phyloP scores from a whole-genome alignment of 2,113 vertebrate genomes.

The Dasypus novemcinctus region DNA sequence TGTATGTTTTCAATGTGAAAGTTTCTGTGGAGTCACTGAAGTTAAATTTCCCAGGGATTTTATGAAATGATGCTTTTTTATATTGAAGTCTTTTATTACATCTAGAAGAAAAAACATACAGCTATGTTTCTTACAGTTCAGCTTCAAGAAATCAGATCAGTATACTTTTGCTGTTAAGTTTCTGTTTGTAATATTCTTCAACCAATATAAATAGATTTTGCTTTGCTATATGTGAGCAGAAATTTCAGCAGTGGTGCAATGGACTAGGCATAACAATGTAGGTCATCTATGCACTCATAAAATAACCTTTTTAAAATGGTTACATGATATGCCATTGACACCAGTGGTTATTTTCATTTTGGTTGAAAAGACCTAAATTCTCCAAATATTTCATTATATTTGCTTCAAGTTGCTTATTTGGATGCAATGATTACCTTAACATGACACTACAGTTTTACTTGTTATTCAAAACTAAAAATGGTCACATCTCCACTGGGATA shows the following conservation, averaged over 20 bases:
- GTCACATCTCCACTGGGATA: no score
- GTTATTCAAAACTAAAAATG: neutral
- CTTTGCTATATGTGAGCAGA: neutral
- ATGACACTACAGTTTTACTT: neutral
- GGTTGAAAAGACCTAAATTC: neutral
- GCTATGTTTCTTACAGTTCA: neutral
- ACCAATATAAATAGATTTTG: neutral
- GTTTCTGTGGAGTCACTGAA: neutral
- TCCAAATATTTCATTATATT: neutral
- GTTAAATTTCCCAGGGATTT: neutral
- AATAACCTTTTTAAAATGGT: neutral
- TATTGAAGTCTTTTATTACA: neutral
- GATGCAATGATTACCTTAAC: neutral
- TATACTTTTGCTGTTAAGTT: neutral
- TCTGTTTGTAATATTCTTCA: neutral
- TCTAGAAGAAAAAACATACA: neutral
- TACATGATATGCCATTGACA: neutral
- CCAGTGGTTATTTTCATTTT: neutral
- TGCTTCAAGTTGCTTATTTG: neutral
- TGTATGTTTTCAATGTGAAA: neutral
- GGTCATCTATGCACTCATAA: neutral
- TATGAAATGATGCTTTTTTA: neutral
- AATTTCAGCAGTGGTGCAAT: neutral
- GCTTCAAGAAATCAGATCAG: neutral
- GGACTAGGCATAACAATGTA: neutral